These are phyloP conservation scores for Ormia ochracea DNA, from an alignment of 2,888 invertebrate genomes.

Conservation along the genomic window DNA sequence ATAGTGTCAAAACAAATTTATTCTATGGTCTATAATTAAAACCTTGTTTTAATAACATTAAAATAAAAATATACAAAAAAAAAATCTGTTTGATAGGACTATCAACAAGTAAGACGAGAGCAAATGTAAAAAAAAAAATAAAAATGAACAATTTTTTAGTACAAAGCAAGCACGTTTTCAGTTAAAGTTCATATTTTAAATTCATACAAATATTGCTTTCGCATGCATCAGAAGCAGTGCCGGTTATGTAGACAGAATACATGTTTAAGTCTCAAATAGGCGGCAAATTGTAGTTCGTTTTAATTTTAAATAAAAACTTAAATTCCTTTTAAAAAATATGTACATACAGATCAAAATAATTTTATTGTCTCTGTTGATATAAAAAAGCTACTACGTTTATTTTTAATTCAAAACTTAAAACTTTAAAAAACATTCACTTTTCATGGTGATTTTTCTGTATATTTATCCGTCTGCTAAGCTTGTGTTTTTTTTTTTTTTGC, in stretches of 20 bases:
- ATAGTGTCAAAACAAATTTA: constrained; percentile 62
- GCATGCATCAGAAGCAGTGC: background rate
- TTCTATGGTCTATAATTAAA: constrained; percentile 61
- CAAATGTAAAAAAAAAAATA: constrained; percentile 24
- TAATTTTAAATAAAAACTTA: constrained; percentile 9
- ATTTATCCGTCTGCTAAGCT: constrained; percentile 1
- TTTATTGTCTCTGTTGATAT: constrained; percentile 17
- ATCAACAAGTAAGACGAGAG: constrained; percentile 45
- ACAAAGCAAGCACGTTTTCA: constrained; percentile 33
- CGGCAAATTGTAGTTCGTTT: constrained; percentile 10
- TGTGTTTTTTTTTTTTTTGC: background rate
- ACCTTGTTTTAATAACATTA: constrained; percentile 49
- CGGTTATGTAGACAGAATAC: background rate
- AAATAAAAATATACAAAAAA: constrained; percentile 2
- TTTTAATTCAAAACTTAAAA: background rate
- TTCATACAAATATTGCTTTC: constrained; percentile 27
- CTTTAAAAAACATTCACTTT: constrained; percentile 54
- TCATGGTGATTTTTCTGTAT: constrained; percentile 51
- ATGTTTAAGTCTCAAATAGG: background rate
- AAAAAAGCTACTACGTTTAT: background rate
- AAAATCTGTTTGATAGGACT: constrained; percentile 41
- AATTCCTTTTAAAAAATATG: constrained; percentile 3
- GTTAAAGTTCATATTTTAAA: constrained; percentile 44
- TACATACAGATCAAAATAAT: background rate
- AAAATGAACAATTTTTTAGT: background rate